phyloP scores from a whole-genome alignment of 2,113 vertebrate genomes.

The Oryzias javanicus region DNA sequence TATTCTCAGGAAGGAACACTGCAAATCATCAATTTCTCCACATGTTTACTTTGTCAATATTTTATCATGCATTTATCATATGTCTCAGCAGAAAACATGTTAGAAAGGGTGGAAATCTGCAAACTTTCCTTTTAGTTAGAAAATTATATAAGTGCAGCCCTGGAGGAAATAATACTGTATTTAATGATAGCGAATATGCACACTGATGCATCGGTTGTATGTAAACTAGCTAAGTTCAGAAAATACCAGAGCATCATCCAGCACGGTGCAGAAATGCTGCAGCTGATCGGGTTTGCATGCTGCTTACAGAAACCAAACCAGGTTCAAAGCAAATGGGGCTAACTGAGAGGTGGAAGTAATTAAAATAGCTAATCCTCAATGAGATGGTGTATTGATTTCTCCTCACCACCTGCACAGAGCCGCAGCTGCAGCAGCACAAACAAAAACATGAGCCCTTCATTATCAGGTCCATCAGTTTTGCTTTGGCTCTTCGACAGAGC shows the following conservation, averaged over 20 bases:
- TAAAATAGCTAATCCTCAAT: constrained; percentile 64
- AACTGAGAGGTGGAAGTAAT: constrained; percentile 65
- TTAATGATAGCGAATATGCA: constrained; percentile 34
- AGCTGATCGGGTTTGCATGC: constrained; percentile 55
- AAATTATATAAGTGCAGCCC: not conserved
- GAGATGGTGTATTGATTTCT: constrained; percentile 43
- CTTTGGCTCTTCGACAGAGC: constrained; percentile 19
- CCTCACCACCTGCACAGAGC: not conserved
- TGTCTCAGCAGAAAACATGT: constrained; percentile 31
- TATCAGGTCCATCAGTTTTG: constrained; percentile 8
- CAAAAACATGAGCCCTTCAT: not conserved
- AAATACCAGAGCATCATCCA: constrained; percentile 43
- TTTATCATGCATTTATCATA: constrained; percentile 1
- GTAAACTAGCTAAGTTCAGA: constrained; percentile 57
- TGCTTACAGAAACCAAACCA: constrained; percentile 52
- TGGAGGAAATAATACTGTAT: constrained; percentile 24
- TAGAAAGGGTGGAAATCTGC: not conserved
- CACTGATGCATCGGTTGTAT: constrained; percentile 40
- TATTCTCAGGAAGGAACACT: constrained; percentile 22
- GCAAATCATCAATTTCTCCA: constrained; percentile 20
- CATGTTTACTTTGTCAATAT: constrained; percentile 19
- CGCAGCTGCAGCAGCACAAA: constrained; percentile 3
- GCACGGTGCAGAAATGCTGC: constrained; percentile 49
- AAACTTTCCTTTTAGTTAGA: no score
- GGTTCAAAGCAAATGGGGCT: constrained; percentile 54